These are phyloP conservation scores for Strongylocentrotus purpuratus DNA, from an alignment of 35 echinoderm and acorn worm genomes.

Conservation along the genomic window DNA sequence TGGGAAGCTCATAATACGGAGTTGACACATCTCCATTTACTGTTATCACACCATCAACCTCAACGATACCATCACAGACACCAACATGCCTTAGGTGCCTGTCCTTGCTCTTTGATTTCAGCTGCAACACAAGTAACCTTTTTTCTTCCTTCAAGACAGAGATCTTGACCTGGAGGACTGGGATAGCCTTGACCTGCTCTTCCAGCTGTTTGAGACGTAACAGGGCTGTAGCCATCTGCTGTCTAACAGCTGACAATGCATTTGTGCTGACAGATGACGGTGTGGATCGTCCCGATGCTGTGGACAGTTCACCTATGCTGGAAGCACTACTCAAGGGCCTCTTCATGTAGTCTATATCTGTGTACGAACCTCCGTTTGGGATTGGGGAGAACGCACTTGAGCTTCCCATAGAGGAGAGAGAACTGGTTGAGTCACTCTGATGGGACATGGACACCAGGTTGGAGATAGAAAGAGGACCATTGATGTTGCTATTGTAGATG, in stretches of 20 bases:
- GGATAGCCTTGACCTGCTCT: conserved; percentile 89
- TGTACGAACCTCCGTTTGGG: conserved; percentile 45
- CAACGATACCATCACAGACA: conserved; percentile 66
- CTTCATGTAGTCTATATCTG: conserved; percentile 34
- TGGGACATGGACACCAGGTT: conserved; percentile 63
- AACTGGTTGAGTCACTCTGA: conserved; percentile 80
- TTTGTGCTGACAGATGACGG: conserved; percentile 79
- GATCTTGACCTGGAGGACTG: conserved; percentile 87
- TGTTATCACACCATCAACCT: conserved; percentile 46
- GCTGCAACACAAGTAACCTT: conserved; percentile 88
- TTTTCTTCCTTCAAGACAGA: conserved; percentile 97
- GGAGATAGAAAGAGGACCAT: conserved; percentile 22
- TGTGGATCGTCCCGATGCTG: conserved; percentile 81
- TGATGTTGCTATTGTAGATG: conserved; percentile 50
- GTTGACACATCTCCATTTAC: conserved; percentile 10
- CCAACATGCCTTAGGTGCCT: conserved; percentile 66
- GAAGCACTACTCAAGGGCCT: conserved; percentile 49
- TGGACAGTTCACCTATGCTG: conserved; percentile 37
- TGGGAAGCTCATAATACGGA: conserved; percentile 37
- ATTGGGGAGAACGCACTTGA: conserved; percentile 72
- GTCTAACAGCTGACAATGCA: conserved; percentile 72
- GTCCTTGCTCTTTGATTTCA: conserved; percentile 69
- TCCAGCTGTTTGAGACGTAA: conserved; percentile 85
- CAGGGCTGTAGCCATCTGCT: conserved; percentile 92
- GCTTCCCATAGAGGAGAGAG: conserved; percentile 77